Conservation (phyloP, 1,140 invertebrate species). For the Holcopasites calliopsidis region DNA sequence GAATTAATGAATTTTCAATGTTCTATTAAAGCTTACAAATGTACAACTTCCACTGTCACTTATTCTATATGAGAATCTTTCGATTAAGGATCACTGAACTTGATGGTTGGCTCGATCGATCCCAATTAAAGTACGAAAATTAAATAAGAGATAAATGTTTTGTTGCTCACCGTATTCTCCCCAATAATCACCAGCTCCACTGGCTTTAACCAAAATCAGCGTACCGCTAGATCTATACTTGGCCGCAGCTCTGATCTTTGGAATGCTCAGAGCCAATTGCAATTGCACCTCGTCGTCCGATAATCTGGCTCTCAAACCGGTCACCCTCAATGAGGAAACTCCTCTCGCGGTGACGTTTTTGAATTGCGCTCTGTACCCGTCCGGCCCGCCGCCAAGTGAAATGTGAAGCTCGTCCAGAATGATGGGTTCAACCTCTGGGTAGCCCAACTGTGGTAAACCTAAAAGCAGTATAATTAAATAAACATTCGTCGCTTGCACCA, state of each 20-base stretch:
- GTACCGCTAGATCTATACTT: slow-evolving; percentile 89
- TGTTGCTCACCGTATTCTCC: slow-evolving; percentile 87
- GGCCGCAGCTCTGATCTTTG: slow-evolving; percentile 87
- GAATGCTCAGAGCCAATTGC: slow-evolving; percentile 88
- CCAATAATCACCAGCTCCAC: slow-evolving; percentile 91
- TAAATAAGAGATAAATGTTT: not conserved
- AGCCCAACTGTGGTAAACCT: slow-evolving; percentile 76
- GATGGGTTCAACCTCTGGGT: slow-evolving; percentile 85
- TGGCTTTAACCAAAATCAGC: slow-evolving; percentile 88
- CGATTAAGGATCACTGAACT: no score
- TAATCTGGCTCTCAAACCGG: slow-evolving; percentile 83
- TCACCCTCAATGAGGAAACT: slow-evolving; percentile 88
- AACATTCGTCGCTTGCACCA: no score
- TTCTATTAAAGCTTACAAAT: no score
- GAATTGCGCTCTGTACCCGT: slow-evolving; percentile 89
- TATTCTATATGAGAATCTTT: no score
- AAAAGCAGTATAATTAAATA: not conserved
- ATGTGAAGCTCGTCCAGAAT: slow-evolving; percentile 90
- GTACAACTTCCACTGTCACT: no score
- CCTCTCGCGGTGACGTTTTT: slow-evolving; percentile 88
- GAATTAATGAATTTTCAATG: no score
- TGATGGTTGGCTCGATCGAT: no score
- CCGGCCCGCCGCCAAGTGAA: slow-evolving; percentile 86
- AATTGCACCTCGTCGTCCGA: slow-evolving; percentile 85
- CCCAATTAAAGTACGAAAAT: no score